These are phyloP conservation scores for Bimastos eiseni DNA, from an alignment of 2,888 invertebrate species.

Conservation along the genomic window DNA sequence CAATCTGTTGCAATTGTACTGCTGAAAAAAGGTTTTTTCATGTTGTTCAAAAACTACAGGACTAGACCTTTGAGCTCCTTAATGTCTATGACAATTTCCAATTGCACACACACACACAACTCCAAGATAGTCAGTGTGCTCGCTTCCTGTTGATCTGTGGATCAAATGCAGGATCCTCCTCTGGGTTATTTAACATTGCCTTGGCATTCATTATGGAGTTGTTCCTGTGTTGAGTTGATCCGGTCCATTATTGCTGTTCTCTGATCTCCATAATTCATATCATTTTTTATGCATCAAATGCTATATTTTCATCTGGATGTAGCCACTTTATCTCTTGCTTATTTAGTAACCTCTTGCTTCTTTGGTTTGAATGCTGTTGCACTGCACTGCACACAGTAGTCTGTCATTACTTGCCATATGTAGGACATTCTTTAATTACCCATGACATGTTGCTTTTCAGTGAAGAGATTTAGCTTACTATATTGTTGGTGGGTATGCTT, in stretches of 20 bases:
- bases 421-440: not conserved
- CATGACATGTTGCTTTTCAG: not conserved
- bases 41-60: not conserved
- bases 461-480: not conserved
- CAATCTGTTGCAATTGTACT: not conserved
- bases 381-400: not conserved
- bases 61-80: not conserved
- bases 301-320: not conserved
- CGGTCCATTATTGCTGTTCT: not conserved
- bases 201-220: not conserved
- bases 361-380: not conserved
- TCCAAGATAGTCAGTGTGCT: no score
- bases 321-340: not conserved
- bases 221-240: not conserved
- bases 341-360: not conserved
- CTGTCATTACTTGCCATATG: not conserved
- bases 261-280: no score
- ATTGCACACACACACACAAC: not conserved
- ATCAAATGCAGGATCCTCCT: not conserved
- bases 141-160: no score
- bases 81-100: not conserved
- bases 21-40: not conserved
- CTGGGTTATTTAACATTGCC: not conserved
- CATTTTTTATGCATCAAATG: not conserved
- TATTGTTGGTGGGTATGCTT: not conserved